A percentile compares a stretch with the other conserved stretches of the same genome.
phyloP scores from a whole-genome alignment of 1,140 invertebrate genomes.

The Teleopsis dalmanni region DNA sequence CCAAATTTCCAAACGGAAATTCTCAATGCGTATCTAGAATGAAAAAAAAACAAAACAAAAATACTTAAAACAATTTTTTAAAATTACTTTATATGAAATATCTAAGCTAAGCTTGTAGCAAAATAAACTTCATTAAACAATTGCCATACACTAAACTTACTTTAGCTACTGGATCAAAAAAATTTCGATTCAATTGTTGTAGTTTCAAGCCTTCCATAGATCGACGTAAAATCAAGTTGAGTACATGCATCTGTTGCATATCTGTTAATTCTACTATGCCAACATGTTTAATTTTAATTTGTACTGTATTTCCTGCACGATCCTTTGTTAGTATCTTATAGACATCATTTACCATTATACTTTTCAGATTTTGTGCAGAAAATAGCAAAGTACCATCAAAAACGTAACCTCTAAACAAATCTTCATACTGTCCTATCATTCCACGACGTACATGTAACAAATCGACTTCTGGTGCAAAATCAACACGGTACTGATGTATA shows the following conservation, averaged over 20 bases:
- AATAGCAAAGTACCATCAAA: conserved; percentile 50
- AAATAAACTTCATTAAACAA: no score
- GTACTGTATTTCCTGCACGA: conserved; percentile 33
- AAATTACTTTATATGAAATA: no score
- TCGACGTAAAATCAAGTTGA: conserved; percentile 62
- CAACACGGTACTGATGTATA: conserved; percentile 75
- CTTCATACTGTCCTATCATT: conserved; percentile 22
- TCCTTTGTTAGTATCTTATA: conserved; percentile 29
- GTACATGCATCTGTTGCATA: conserved; percentile 28
- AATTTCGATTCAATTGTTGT: conserved; percentile 67
- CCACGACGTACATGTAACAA: conserved; percentile 24
- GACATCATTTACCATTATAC: no score
- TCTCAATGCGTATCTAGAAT: neutral
- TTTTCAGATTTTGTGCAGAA: conserved; percentile 25
- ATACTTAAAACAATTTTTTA: no score
- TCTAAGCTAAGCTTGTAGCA: no score
- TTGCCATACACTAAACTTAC: no score
- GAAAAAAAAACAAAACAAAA: no score
- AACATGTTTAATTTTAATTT: conserved; percentile 27
- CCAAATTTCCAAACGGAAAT: conserved; percentile 54
- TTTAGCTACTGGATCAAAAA: conserved; percentile 61
- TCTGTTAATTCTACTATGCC: conserved; percentile 26
- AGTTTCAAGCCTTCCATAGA: conserved; percentile 56
- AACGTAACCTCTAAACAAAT: conserved; percentile 41
- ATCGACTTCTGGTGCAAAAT: conserved; percentile 58